Evolutionary conservation across 2,888 invertebrate genomes (phyloP).

Genomic region (Scaptomyza polygonia): DNA sequence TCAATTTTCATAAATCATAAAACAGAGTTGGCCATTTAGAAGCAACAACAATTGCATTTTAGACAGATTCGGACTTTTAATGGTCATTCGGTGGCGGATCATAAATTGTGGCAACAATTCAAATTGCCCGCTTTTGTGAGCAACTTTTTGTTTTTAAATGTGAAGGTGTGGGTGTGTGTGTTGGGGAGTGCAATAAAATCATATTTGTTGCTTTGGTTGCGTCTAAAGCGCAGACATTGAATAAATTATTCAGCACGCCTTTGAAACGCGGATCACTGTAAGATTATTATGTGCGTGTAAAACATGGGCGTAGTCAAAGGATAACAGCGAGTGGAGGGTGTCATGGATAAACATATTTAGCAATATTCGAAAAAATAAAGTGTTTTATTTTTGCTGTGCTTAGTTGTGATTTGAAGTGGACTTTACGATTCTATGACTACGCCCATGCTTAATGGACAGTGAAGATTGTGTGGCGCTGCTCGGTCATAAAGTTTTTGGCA

Average conservation of each 20-base stretch:
- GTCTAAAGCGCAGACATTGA: slow-evolving; percentile 79
- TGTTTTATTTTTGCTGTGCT: too few species aligned
- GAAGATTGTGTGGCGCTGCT: slow-evolving; percentile 37
- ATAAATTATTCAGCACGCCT: slow-evolving; percentile 73
- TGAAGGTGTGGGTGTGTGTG: slow-evolving; percentile 21
- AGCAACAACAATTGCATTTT: slow-evolving; percentile 31
- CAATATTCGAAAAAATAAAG: too few species aligned
- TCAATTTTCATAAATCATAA: slow-evolving; percentile 80
- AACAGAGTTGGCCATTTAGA: slow-evolving; percentile 40
- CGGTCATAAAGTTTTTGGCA: slow-evolving; percentile 78
- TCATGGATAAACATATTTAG: too few species aligned
- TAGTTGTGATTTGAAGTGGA: too few species aligned
- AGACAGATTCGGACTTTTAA: slow-evolving; percentile 63
- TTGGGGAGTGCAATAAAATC: slow-evolving; percentile 67
- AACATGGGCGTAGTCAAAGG: background rate
- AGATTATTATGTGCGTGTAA: slow-evolving; percentile 53
- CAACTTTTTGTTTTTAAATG: background rate
- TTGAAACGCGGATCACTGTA: slow-evolving; percentile 57
- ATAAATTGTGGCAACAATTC: slow-evolving; percentile 70
- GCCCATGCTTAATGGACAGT: slow-evolving; percentile 26
- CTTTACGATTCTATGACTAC: background rate
- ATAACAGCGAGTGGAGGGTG: too few species aligned
- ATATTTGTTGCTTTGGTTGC: slow-evolving; percentile 60
- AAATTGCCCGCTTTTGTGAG: slow-evolving; percentile 55
- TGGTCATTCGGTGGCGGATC: slow-evolving; percentile 73